Conservation (phyloP, 2,888 invertebrate genomes). For the Orchestes rusci region DNA sequence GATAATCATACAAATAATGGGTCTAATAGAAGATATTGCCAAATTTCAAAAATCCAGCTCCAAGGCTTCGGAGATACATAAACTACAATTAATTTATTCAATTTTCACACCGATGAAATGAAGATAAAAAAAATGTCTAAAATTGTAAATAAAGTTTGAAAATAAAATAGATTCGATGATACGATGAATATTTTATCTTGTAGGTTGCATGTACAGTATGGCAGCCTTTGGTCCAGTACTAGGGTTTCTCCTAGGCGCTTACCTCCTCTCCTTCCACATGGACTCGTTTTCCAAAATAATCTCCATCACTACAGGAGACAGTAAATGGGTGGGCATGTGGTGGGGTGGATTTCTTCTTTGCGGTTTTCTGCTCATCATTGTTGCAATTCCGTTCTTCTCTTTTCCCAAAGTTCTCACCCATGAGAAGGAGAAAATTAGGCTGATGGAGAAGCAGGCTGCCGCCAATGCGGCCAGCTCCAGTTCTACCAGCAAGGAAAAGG, state of each 20-base stretch:
- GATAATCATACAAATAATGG: too few relatives aligned
- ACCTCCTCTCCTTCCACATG: slow-evolving; percentile 86
- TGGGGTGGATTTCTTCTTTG: slow-evolving; percentile 93
- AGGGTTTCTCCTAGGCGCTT: slow-evolving; percentile 87
- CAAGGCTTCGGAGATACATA: too few relatives aligned
- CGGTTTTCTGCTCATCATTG: slow-evolving; percentile 74
- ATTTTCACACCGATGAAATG: too few relatives aligned
- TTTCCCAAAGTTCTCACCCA: slow-evolving; percentile 77
- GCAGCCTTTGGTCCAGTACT: slow-evolving; percentile 94
- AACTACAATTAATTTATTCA: too few relatives aligned
- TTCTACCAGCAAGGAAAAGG: slow-evolving; percentile 31
- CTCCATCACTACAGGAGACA: slow-evolving; percentile 72
- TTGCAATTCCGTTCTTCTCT: slow-evolving; percentile 87
- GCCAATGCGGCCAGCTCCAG: slow-evolving; percentile 37
- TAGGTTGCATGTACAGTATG: slow-evolving; percentile 94
- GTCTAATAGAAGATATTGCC: too few relatives aligned
- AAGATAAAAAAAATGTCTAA: neutral
- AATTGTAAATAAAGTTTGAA: neutral
- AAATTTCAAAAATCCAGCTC: too few relatives aligned
- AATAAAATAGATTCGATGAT: neutral
- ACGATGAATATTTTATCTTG: slow-evolving; percentile 29
- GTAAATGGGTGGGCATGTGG: slow-evolving; percentile 90
- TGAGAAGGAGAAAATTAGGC: slow-evolving; percentile 75
- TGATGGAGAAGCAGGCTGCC: slow-evolving; percentile 59
- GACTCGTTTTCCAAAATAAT: slow-evolving; percentile 74